These are phyloP conservation scores for Garrulus glandarius DNA, from an alignment of 2,797 vertebrate species.

Conservation along the genomic window DNA sequence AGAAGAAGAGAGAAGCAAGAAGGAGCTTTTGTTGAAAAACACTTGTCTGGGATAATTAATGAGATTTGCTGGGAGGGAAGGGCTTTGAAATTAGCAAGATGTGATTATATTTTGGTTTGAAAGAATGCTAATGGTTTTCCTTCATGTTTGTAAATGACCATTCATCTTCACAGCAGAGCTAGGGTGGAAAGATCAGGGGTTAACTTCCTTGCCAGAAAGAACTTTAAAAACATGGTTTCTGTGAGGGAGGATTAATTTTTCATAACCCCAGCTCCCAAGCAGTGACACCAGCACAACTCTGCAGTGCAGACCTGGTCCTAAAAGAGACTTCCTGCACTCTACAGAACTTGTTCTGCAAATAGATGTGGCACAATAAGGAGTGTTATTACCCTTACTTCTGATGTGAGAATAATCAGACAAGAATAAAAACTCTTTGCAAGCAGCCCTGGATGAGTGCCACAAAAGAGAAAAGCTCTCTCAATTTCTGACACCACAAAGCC, in stretches of 20 bases:
- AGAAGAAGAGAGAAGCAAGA: not conserved
- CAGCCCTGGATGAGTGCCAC: not conserved
- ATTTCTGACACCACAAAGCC: not conserved
- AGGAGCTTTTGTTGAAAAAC: conserved; percentile 40
- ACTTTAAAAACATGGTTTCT: not conserved
- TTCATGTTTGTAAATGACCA: not conserved
- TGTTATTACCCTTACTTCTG: not conserved
- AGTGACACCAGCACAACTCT: not conserved
- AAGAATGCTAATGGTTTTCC: not conserved
- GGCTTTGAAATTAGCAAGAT: not conserved
- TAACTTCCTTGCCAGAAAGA: not conserved
- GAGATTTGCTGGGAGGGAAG: not conserved
- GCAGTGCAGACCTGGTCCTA: not conserved
- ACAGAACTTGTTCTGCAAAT: not conserved
- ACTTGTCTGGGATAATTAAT: conserved; percentile 45
- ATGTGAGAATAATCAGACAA: not conserved
- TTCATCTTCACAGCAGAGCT: not conserved
- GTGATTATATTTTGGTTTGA: conserved; percentile 14
- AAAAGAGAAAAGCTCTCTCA: not conserved
- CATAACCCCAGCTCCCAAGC: not conserved
- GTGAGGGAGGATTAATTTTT: not conserved
- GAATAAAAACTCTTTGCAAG: not conserved
- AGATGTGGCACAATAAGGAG: not conserved
- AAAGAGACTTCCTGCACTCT: not conserved
- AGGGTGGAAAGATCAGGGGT: not conserved